A percentile compares a stretch with the other conserved stretches of the same genome.
Evolutionary conservation across 2,888 invertebrate genomes (phyloP).

Genomic region (Netelia fuscicornis): DNA sequence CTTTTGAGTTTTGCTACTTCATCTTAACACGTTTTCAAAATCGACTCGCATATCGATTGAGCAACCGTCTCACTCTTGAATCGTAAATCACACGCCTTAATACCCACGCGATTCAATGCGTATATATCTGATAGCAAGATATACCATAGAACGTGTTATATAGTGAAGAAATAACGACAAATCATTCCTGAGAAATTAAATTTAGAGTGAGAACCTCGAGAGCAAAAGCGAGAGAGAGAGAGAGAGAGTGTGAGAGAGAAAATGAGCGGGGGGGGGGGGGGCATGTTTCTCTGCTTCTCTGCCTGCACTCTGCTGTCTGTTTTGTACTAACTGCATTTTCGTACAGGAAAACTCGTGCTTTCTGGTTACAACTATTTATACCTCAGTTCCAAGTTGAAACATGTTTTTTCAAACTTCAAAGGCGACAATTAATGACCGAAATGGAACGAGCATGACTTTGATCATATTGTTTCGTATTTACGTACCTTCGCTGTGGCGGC

Average conservation of each 20-base stretch:
- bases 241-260: background rate
- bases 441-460: constrained; percentile 19
- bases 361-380: background rate
- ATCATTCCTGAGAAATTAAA: constrained; percentile 62
- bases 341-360: background rate
- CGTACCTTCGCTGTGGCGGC: constrained; percentile 96
- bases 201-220: constrained; percentile 46
- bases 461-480: constrained; percentile 63
- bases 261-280: background rate
- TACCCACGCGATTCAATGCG: constrained; percentile 56
- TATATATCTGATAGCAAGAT: constrained; percentile 17
- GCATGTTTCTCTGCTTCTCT: background rate
- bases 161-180: constrained; percentile 54
- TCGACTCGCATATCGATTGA: constrained; percentile 57
- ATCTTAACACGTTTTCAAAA: constrained; percentile 38
- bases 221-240: background rate
- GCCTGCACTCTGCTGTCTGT: background rate
- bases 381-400: background rate
- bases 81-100: constrained; percentile 59
- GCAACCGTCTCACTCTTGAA: constrained; percentile 39
- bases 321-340: background rate
- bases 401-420: constrained; percentile 3
- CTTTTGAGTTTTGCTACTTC: constrained; percentile 13
- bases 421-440: background rate
- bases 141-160: background rate